A percentile compares a stretch with the other conserved stretches of the same genome.
Conservation (phyloP, 2,888 invertebrate species). For the Onchidella celtica region DNA sequence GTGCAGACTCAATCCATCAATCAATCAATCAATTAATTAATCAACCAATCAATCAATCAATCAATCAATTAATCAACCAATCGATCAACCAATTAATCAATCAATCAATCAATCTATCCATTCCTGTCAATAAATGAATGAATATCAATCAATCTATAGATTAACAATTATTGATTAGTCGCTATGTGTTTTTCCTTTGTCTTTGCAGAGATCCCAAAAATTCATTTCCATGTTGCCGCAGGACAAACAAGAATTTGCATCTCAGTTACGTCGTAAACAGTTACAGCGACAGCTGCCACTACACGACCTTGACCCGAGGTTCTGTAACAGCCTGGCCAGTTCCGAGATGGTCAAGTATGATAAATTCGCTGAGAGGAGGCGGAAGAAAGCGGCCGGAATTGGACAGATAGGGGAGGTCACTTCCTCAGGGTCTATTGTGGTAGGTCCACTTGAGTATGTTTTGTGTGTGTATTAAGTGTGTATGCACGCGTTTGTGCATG, state of each 20-base stretch:
- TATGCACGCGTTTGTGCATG: constrained; percentile 6
- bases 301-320: constrained; percentile 71
- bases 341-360: constrained; percentile 69
- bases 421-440: constrained; percentile 39
- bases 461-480: constrained; percentile 4
- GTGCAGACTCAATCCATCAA: no score
- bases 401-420: constrained; percentile 68
- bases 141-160: no score
- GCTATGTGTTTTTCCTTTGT: no score
- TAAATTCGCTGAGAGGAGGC: constrained; percentile 67
- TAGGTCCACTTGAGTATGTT: constrained; percentile 1
- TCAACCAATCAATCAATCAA: no score
- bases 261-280: constrained; percentile 69
- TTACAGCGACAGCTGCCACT: constrained; percentile 70
- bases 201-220: constrained; percentile 68
- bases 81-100: no score
- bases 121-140: no score
- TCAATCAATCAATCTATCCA: no score
- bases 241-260: constrained; percentile 72
- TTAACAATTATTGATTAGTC: no score
- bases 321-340: constrained; percentile 68
- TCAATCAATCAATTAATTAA: no score
- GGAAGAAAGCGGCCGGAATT: constrained; percentile 68
- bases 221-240: constrained; percentile 72
- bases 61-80: no score